Conservation (phyloP, 2,888 invertebrate genomes). For the Sepioteuthis lessoniana region DNA sequence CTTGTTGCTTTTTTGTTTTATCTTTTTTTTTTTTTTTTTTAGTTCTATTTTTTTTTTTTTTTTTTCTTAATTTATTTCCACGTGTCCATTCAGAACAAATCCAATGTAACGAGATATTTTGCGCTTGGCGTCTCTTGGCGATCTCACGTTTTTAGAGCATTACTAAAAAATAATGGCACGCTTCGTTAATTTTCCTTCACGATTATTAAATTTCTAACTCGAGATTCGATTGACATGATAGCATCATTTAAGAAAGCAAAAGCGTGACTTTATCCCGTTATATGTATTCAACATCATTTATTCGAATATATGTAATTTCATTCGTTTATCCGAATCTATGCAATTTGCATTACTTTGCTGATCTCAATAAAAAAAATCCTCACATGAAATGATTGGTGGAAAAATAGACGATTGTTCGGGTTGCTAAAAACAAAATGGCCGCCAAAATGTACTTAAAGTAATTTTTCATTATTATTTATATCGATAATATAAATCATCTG, state of each 20-base stretch:
- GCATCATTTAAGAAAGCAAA: neutral
- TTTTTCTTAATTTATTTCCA: neutral
- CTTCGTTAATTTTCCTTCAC: constrained; percentile 33
- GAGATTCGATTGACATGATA: constrained; percentile 16
- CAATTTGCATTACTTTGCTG: neutral
- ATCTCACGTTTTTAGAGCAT: neutral
- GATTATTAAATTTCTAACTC: constrained; percentile 16
- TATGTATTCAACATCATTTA: neutral
- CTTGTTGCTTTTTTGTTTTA: too few relatives aligned
- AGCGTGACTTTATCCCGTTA: neutral
- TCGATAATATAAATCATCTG: neutral
- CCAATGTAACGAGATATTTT: neutral
- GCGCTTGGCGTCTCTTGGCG: neutral
- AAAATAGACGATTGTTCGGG: neutral
- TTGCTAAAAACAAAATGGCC: neutral
- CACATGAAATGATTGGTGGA: constrained; percentile 18
- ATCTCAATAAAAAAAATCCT: neutral
- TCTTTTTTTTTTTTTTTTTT: too few relatives aligned
- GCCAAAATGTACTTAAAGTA: neutral
- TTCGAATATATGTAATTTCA: constrained; percentile 33
- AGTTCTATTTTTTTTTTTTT: neutral
- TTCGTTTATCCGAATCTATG: neutral
- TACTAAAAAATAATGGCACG: neutral
- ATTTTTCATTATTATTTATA: neutral
- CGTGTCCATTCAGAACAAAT: neutral